Conservation (phyloP, 1,140 invertebrate species). For the Eupristina koningsbergeri region DNA sequence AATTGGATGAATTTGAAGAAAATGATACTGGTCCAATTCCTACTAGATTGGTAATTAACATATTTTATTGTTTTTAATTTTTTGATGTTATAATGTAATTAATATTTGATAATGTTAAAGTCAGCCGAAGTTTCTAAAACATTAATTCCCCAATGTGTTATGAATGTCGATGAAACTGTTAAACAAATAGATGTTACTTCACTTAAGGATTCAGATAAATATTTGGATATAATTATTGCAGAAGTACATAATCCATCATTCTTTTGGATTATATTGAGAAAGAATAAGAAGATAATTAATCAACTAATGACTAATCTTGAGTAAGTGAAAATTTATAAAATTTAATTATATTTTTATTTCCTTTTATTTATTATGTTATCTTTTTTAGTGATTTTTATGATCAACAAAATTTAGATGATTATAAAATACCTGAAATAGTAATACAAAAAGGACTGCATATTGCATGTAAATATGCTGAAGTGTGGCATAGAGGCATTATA, state of each 20-base stretch:
- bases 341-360: slow-evolving; percentile 16
- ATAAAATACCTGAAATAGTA: slow-evolving; percentile 58
- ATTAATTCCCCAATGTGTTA: slow-evolving; percentile 58
- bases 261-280: slow-evolving; percentile 65
- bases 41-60: slow-evolving; percentile 53
- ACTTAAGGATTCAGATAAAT: slow-evolving; percentile 29
- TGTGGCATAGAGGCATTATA: slow-evolving; percentile 67
- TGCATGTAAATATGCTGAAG: slow-evolving; percentile 58
- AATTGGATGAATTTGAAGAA: background rate
- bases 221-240: slow-evolving; percentile 53
- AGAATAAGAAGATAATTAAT: slow-evolving; percentile 53
- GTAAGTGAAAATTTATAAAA: slow-evolving; percentile 55
- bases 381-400: slow-evolving; percentile 63
- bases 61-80: background rate
- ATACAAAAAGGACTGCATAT: slow-evolving; percentile 64
- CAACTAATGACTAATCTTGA: slow-evolving; percentile 60
- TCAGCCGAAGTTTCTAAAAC: slow-evolving; percentile 23
- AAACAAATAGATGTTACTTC: slow-evolving; percentile 57
- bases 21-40: slow-evolving; percentile 54
- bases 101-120: slow-evolving; percentile 15
- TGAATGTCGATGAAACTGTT: slow-evolving; percentile 59
- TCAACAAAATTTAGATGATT: slow-evolving; percentile 45
- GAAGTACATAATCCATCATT: slow-evolving; percentile 65
- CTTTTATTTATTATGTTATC: slow-evolving; percentile 30
- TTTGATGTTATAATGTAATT: background rate